These are phyloP conservation scores for Resseliella maxima DNA, from an alignment of 2,888 invertebrate genomes.

Conservation along the genomic window DNA sequence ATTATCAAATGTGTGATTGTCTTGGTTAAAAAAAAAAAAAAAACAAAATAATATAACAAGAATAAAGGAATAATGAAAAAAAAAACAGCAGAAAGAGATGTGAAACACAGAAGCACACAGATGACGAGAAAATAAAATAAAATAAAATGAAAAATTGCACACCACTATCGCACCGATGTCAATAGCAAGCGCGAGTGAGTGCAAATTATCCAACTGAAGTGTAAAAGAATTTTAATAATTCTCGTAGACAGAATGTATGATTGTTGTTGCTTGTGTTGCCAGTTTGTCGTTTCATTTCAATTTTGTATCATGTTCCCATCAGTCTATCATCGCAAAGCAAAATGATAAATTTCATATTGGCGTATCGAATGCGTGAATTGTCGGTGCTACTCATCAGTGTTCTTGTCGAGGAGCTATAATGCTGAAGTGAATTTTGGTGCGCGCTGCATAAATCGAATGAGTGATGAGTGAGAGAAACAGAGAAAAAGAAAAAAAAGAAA, in stretches of 20 bases:
- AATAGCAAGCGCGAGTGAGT: not conserved
- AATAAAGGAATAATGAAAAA: too few species aligned
- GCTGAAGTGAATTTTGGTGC: constrained; percentile 47
- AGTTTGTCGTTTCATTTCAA: constrained; percentile 53
- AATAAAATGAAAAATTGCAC: not conserved
- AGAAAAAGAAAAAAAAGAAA: not conserved
- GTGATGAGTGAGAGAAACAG: not conserved
- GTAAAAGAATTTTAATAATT: constrained; percentile 47
- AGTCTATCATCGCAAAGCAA: constrained; percentile 23
- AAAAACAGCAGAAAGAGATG: not conserved
- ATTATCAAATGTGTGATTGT: not conserved
- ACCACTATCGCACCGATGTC: not conserved
- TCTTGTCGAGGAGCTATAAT: constrained; percentile 25
- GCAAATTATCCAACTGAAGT: constrained; percentile 51
- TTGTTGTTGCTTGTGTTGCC: constrained; percentile 50
- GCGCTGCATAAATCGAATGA: not conserved
- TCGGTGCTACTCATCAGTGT: constrained; percentile 41
- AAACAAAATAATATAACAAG: too few species aligned
- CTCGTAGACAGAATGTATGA: not conserved
- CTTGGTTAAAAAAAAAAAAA: not conserved
- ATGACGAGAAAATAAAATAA: too few species aligned
- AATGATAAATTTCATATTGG: constrained; percentile 51
- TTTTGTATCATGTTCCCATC: constrained; percentile 27
- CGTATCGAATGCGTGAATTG: constrained; percentile 26
- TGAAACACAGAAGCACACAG: constrained; percentile 21